These are phyloP conservation scores for Caenorhabditis afra DNA, from an alignment of 2,888 invertebrate species.

Conservation along the genomic window DNA sequence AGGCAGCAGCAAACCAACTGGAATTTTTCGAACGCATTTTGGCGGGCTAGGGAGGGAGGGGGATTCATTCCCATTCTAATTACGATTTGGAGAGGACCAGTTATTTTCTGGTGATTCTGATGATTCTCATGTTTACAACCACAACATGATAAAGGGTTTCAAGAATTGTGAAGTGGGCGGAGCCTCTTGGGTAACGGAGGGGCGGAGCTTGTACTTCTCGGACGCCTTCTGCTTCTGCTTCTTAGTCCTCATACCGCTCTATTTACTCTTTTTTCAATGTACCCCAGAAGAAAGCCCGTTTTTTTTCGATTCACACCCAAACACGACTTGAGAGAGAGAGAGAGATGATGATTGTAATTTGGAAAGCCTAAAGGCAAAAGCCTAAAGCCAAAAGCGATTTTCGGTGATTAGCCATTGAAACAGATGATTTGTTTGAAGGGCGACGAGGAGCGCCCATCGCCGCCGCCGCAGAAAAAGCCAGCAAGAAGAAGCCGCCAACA, in stretches of 20 bases:
- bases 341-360: slow-evolving; percentile 53
- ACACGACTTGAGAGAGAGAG: not conserved
- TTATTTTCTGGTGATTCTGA: slow-evolving; percentile 24
- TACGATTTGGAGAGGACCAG: slow-evolving; percentile 56
- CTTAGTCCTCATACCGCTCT: not conserved
- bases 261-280: slow-evolving; percentile 1
- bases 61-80: slow-evolving; percentile 42
- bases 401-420: slow-evolving; percentile 59
- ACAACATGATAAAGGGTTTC: slow-evolving; percentile 30
- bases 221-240: slow-evolving; percentile 2
- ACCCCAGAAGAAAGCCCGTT: slow-evolving; percentile 13
- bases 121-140: not conserved
- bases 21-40: slow-evolving; percentile 54
- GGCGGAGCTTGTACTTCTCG: slow-evolving; percentile 21
- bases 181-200: not conserved
- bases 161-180: slow-evolving; percentile 27
- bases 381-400: slow-evolving; percentile 37
- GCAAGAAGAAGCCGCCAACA: slow-evolving; percentile 7
- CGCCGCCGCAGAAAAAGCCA: slow-evolving; percentile 25
- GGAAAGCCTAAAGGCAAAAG: slow-evolving; percentile 23
- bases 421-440: slow-evolving; percentile 58
- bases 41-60: slow-evolving; percentile 22
- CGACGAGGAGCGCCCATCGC: too few species aligned
- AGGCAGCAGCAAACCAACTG: slow-evolving; percentile 28
- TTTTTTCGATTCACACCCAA: slow-evolving; percentile 21